Conservation (phyloP, 2,797 vertebrate genomes). For the Sebastes trivittatus region DNA sequence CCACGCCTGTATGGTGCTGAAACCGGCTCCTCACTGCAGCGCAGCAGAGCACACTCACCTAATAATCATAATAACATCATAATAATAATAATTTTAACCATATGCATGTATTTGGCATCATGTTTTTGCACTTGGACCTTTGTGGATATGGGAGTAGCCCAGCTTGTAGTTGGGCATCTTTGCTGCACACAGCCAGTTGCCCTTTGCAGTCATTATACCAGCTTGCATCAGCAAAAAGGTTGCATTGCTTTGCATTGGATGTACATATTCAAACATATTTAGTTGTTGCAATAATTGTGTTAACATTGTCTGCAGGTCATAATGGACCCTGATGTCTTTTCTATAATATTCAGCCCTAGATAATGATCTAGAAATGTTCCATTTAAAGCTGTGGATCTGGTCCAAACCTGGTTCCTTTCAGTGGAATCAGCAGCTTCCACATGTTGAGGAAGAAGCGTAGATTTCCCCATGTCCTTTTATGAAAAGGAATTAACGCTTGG, state of each 20-base stretch:
- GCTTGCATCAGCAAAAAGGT: slow-evolving; percentile 35
- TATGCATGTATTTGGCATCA: background rate
- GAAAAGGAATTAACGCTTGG: slow-evolving; percentile 13
- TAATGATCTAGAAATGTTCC: slow-evolving; percentile 29
- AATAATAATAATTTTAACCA: background rate
- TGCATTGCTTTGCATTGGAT: background rate
- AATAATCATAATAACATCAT: too few relatives aligned
- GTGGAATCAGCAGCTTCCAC: background rate
- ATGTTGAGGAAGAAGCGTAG: background rate
- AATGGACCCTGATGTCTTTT: background rate
- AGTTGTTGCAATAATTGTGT: background rate
- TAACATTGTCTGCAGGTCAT: background rate
- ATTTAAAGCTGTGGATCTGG: background rate
- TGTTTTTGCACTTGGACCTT: background rate
- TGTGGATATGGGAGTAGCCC: slow-evolving; percentile 57
- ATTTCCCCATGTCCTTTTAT: slow-evolving; percentile 16
- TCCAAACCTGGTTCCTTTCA: slow-evolving; percentile 1
- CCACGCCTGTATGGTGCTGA: slow-evolving; percentile 80
- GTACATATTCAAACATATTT: background rate
- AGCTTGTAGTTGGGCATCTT: slow-evolving; percentile 19
- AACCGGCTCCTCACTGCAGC: slow-evolving; percentile 56
- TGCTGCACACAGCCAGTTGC: slow-evolving; percentile 29
- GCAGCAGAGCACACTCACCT: too few relatives aligned
- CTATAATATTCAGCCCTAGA: slow-evolving; percentile 9
- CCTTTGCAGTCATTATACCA: slow-evolving; percentile 18